Evolutionary conservation across 2,113 vertebrate species (phyloP).

Genomic region (Prinia subflava): DNA sequence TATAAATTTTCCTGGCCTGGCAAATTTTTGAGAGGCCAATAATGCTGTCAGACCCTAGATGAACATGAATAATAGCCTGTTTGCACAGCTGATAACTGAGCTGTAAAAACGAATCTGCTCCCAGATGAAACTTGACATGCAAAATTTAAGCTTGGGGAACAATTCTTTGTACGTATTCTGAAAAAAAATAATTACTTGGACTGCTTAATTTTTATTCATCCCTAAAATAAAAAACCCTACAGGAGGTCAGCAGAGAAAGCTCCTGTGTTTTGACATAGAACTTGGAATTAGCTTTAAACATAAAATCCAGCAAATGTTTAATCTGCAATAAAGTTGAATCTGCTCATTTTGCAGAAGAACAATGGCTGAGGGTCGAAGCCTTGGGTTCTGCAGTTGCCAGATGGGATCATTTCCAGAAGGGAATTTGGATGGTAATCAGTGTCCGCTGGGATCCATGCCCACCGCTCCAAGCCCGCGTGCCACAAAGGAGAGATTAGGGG

Average conservation of each 20-base stretch:
- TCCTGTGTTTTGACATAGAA: constrained; percentile 31
- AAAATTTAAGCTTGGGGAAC: constrained; percentile 49
- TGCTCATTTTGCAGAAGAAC: constrained; percentile 49
- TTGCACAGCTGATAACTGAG: constrained; percentile 62
- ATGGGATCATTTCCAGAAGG: constrained; percentile 55
- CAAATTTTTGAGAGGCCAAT: constrained; percentile 47
- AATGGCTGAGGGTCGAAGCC: constrained; percentile 41
- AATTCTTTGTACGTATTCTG: not conserved
- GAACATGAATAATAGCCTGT: constrained; percentile 62
- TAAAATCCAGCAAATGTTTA: constrained; percentile 37
- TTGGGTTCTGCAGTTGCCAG: constrained; percentile 49
- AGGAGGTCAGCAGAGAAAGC: constrained; percentile 12
- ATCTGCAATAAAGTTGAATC: constrained; percentile 52
- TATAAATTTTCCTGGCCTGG: constrained; percentile 39
- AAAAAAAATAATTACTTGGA: not conserved
- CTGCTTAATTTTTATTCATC: constrained; percentile 32
- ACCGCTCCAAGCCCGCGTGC: not conserved
- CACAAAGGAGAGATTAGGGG: constrained; percentile 66
- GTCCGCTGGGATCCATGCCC: constrained; percentile 62
- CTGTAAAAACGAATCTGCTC: constrained; percentile 53
- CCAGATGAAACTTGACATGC: constrained; percentile 54
- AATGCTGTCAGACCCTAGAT: constrained; percentile 50
- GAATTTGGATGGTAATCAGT: constrained; percentile 64
- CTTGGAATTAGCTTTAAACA: constrained; percentile 14
- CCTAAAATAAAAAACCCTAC: not conserved